A percentile compares a stretch with the other conserved stretches of the same genome.
Conservation (phyloP, 1,140 invertebrate genomes). For the Brachystomella parvula region DNA sequence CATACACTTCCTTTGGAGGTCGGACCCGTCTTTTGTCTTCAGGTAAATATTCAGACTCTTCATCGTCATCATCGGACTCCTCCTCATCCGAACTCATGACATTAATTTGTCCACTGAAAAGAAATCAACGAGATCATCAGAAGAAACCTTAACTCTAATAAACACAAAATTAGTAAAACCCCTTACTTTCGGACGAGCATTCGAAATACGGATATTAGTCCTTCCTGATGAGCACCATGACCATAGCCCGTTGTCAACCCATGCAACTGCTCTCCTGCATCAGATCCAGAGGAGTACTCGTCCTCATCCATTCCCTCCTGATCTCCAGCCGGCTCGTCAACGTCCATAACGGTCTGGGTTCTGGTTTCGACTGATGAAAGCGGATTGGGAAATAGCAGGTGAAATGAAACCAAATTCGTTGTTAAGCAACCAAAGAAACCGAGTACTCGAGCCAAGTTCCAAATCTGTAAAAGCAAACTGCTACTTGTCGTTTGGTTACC, state of each 20-base stretch:
- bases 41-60: background rate
- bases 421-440: background rate
- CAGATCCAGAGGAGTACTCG: background rate
- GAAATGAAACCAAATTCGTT: no score
- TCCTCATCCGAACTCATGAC: slow-evolving; percentile 34
- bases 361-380: background rate
- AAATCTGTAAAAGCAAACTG: background rate
- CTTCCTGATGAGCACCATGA: background rate
- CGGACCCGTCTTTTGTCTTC: background rate
- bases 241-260: no score
- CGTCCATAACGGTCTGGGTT: no score
- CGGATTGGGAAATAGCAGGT: no score
- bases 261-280: no score
- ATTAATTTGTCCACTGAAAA: slow-evolving; percentile 34
- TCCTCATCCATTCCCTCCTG: background rate
- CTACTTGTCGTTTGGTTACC: background rate
- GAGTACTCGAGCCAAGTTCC: background rate
- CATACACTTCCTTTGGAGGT: slow-evolving; percentile 20
- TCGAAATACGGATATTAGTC: slow-evolving; percentile 34
- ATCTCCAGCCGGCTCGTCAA: background rate
- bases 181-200: slow-evolving; percentile 31
- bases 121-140: slow-evolving; percentile 2
- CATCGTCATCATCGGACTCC: slow-evolving; percentile 17
- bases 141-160: background rate
- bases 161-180: background rate